These are phyloP conservation scores for Oppia nitens DNA, from an alignment of 1,140 invertebrate species.

Conservation along the genomic window DNA sequence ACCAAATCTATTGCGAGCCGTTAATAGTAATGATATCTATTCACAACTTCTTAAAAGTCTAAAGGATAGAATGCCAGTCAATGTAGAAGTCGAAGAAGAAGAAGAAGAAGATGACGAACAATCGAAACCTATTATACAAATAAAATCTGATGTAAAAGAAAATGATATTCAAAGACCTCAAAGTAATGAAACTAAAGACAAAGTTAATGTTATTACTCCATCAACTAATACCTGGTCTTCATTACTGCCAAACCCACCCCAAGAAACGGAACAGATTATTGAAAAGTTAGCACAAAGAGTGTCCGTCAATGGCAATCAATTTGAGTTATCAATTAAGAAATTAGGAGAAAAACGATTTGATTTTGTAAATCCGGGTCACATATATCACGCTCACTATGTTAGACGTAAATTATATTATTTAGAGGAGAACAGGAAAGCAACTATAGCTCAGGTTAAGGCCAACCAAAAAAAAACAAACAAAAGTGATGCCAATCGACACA, in stretches of 20 bases:
- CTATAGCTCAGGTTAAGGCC: neutral
- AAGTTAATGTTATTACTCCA: neutral
- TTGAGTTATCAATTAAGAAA: slow-evolving; percentile 40
- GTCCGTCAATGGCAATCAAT: slow-evolving; percentile 77
- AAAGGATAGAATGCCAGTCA: slow-evolving; percentile 16
- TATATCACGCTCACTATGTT: slow-evolving; percentile 54
- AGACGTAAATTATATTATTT: slow-evolving; percentile 9
- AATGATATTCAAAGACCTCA: neutral
- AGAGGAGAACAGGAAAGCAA: slow-evolving; percentile 7
- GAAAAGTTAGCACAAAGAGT: slow-evolving; percentile 93
- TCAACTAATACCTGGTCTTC: neutral
- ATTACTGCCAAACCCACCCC: slow-evolving; percentile 40
- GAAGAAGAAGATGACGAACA: neutral
- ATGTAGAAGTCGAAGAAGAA: slow-evolving; percentile 4
- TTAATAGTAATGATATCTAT: slow-evolving; percentile 19
- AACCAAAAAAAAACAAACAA: neutral
- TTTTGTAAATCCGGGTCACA: slow-evolving; percentile 52
- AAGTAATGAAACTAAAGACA: neutral
- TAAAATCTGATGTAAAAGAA: neutral
- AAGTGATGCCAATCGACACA: neutral
- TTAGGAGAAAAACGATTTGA: slow-evolving; percentile 44
- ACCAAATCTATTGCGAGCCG: slow-evolving; percentile 2
- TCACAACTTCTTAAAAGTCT: slow-evolving; percentile 22
- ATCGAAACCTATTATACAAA: neutral
- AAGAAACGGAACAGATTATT: slow-evolving; percentile 65